Percentiles rank a stretch among this genome's conserved stretches.
These are phyloP conservation scores for Lamprotornis superbus DNA, from an alignment of 2,113 vertebrate genomes.

Conservation along the genomic window DNA sequence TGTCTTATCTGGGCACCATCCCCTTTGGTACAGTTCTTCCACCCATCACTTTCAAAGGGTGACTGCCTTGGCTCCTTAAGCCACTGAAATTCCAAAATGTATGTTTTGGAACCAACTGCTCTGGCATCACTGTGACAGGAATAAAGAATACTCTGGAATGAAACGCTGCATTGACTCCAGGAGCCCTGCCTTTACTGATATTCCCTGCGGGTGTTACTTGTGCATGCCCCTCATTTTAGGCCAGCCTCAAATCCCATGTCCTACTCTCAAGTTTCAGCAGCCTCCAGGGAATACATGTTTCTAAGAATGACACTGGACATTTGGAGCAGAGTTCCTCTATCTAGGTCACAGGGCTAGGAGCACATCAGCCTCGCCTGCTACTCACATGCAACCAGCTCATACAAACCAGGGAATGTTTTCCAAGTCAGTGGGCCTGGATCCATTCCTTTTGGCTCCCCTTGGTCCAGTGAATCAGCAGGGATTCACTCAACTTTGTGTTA, in stretches of 20 bases:
- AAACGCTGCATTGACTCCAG: background rate
- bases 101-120: background rate
- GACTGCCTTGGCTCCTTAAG: background rate
- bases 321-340: background rate
- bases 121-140: background rate
- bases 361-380: background rate
- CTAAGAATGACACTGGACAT: background rate
- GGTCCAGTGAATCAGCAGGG: background rate
- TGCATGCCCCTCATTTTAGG: background rate
- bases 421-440: background rate
- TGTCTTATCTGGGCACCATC: too few relatives aligned
- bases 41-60: background rate
- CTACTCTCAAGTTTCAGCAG: background rate
- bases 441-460: background rate
- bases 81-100: background rate
- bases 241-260: background rate
- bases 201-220: background rate
- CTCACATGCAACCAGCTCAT: background rate
- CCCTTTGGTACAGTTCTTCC: background rate
- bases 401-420: background rate
- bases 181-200: background rate
- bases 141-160: background rate
- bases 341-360: background rate
- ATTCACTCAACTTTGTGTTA: background rate
- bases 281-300: accelerated